Base-by-base conservation (phyloP, 2,888 invertebrate genomes). In the Protodeltote pygarga region DNA sequence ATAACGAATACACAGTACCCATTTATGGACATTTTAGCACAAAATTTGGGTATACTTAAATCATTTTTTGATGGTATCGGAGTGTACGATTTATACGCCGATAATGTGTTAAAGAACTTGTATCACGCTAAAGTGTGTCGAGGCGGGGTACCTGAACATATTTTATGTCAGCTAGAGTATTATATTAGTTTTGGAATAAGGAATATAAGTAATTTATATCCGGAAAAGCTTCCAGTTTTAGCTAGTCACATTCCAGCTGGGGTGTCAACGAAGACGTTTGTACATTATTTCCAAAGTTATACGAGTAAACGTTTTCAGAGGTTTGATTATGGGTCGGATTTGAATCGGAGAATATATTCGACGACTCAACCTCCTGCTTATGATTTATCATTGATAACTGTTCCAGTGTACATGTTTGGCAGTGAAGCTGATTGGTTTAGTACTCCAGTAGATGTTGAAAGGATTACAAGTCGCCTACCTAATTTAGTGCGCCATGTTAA, bases 341-440 rank as follows among this genome's bases (percentile, higher is more conserved):
- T 46, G 19, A 89, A 90, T 66, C 47, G 60, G 23, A 38, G 57
- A 8, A 23, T 65, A 0, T 90, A 89, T 58, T 75, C 73, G 6
- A 75, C 79, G 1, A 21, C 41, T 0, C 40, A 44, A 5, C 87
- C 89, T n/a, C 86, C 88, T 1, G 57, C 70, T 28, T 89, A 83
- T 40, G 66, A 89, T 32, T 60, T 90, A 9, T 79, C 85, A 5
- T 52, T 66, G 34, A 61, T 88, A 23, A 80, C 72, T 20, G 77
- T 73, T 21, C 89, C 89, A 13, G 58, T 85, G 13, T 77, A 77
- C 51, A 41, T 91, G 53, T 69, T 88, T 48, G 65, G 69, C 5
- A 89, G 89, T 76, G 85, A 84, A 60, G 45, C 70, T 2, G 90
- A 90, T 62, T 88, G 85, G 85, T 84, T 83, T 24, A 85, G 88